Percentiles rank a stretch among this genome's conserved stretches.
phyloP scores from a whole-genome alignment of 1,140 invertebrate genomes.

The Elymnias hypermnestra region DNA sequence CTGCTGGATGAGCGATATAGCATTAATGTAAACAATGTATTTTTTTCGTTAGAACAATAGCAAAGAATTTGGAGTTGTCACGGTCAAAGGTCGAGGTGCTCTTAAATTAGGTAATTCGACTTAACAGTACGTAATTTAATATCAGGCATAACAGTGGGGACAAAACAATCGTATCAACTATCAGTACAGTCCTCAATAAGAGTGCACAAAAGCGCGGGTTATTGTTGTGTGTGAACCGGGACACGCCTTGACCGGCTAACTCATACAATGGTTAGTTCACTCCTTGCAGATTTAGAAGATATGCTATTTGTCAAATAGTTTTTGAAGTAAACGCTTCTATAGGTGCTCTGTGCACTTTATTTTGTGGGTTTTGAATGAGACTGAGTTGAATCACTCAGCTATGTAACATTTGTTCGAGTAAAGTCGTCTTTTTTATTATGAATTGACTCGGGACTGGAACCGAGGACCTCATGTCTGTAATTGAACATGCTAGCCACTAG shows the following conservation, averaged over 20 bases:
- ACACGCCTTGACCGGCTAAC: conserved; percentile 28
- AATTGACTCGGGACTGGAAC: too few relatives aligned
- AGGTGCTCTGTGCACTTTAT: too few relatives aligned
- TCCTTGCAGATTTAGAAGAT: conserved; percentile 6
- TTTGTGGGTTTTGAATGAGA: too few relatives aligned
- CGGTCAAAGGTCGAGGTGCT: conserved; percentile 16
- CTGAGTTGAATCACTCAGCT: too few relatives aligned
- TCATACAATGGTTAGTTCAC: conserved; percentile 15
- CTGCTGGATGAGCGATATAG: too few relatives aligned
- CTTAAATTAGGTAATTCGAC: conserved; percentile 11
- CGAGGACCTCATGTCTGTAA: too few relatives aligned
- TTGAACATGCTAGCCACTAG: too few relatives aligned
- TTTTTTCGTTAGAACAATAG: too few relatives aligned
- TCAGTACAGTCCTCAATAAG: conserved; percentile 25
- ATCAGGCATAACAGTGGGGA: conserved; percentile 17
- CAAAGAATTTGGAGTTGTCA: conserved; percentile 4
- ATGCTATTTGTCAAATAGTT: conserved; percentile 5
- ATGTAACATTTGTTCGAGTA: too few relatives aligned
- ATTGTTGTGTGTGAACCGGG: conserved; percentile 32
- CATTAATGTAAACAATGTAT: too few relatives aligned
- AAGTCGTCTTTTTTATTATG: too few relatives aligned
- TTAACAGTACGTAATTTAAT: conserved; percentile 14
- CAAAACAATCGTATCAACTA: conserved; percentile 28
- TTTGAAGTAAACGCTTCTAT: too few relatives aligned
- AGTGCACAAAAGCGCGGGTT: conserved; percentile 14